Conservation (phyloP, 2,797 vertebrate genomes). For the Gallinago solitaria region DNA sequence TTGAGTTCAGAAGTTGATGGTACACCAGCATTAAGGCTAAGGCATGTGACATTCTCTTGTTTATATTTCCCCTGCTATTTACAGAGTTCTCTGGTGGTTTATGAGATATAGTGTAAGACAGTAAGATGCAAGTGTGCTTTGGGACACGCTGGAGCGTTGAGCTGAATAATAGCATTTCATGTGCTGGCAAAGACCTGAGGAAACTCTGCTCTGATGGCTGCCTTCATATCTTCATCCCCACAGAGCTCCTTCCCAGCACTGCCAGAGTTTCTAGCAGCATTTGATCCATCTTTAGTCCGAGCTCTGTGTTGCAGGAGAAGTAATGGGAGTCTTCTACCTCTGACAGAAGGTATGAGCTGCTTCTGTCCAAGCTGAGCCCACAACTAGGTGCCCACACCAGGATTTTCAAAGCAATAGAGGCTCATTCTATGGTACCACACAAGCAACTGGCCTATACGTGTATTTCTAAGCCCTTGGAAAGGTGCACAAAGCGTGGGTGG, state of each 20-base stretch:
- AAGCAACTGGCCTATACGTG: neutral
- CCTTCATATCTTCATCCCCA: neutral
- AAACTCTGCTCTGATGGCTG: neutral
- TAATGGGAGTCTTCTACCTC: neutral
- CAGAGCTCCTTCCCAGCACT: neutral
- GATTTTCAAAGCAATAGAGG: neutral
- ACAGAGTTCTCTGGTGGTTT: neutral
- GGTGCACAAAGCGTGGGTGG: neutral
- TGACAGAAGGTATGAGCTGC: neutral
- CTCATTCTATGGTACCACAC: neutral
- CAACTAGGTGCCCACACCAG: neutral
- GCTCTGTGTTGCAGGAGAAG: neutral
- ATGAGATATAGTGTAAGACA: neutral
- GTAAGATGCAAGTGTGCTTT: rapidly evolving
- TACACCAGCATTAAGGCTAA: neutral
- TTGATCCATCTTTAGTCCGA: neutral
- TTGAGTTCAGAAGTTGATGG: neutral
- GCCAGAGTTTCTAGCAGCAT: neutral
- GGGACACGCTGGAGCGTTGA: rapidly evolving
- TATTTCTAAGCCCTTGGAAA: neutral
- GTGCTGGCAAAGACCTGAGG: neutral
- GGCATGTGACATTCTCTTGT: neutral
- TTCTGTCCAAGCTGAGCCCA: neutral
- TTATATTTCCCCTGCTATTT: neutral
- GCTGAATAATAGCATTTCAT: rapidly evolving